Conservation (phyloP, 1,140 invertebrate species). For the Zaprionus tsacasi region DNA sequence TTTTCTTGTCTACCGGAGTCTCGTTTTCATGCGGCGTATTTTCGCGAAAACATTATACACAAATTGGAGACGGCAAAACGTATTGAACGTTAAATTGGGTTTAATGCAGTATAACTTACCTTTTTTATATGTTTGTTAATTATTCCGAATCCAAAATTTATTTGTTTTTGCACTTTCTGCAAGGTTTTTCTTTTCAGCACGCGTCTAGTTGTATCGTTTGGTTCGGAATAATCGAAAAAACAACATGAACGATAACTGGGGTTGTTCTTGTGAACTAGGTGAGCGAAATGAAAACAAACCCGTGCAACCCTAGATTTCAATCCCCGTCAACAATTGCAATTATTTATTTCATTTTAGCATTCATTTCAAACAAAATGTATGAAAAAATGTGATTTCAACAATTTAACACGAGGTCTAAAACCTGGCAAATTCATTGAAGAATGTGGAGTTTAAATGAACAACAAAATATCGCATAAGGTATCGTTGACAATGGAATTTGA, state of each 20-base stretch:
- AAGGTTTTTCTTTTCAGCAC: conserved; percentile 37
- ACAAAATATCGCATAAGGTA: neutral
- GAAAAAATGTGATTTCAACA: neutral
- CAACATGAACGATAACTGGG: neutral
- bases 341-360: neutral
- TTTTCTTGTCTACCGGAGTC: conserved; percentile 45
- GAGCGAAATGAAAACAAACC: neutral
- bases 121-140: conserved; percentile 22
- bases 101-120: conserved; percentile 9
- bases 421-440: neutral
- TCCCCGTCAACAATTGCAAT: neutral
- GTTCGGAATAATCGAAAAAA: conserved; percentile 9
- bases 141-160: neutral
- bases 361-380: neutral
- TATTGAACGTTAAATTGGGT: neutral
- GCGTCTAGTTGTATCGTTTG: conserved; percentile 29
- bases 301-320: neutral
- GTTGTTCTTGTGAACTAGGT: neutral
- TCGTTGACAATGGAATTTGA: neutral
- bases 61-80: neutral
- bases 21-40: conserved; percentile 2
- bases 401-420: neutral
- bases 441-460: neutral
- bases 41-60: neutral
- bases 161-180: conserved; percentile 42